phyloP scores from a whole-genome alignment of 2,113 vertebrate species.

The Sturnira hondurensis region DNA sequence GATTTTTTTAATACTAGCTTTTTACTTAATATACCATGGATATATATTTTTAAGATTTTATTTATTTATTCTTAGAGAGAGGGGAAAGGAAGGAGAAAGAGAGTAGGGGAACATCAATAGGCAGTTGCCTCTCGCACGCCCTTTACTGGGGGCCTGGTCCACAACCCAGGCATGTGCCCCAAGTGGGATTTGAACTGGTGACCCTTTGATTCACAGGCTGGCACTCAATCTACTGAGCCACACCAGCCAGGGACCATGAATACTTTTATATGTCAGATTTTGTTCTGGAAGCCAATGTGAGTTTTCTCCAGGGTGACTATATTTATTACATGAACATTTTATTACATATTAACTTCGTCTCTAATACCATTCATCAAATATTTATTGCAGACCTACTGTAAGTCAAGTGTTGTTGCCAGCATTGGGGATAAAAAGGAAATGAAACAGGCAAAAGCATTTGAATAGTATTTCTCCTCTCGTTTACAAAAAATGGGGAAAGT shows the following conservation, averaged over 20 bases:
- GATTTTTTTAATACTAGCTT: not conserved
- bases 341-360: not conserved
- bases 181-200: too few species aligned
- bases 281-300: not conserved
- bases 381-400: not conserved
- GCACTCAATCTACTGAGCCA: too few species aligned
- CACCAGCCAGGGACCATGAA: not conserved
- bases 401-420: not conserved
- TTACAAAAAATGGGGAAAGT: constrained; percentile 8
- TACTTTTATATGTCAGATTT: not conserved
- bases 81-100: too few species aligned
- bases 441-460: not conserved
- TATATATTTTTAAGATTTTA: not conserved
- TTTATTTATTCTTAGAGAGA: too few species aligned
- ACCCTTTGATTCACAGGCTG: too few species aligned
- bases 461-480: not conserved
- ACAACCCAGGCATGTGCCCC: too few species aligned
- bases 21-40: not conserved
- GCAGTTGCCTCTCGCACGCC: too few species aligned
- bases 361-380: not conserved
- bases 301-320: not conserved
- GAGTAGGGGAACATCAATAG: too few species aligned
- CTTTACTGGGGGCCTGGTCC: too few species aligned
- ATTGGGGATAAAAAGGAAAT: not conserved
- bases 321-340: not conserved